Base-by-base conservation (phyloP, 1,140 invertebrate genomes). In the Acromyrmex heyeri region DNA sequence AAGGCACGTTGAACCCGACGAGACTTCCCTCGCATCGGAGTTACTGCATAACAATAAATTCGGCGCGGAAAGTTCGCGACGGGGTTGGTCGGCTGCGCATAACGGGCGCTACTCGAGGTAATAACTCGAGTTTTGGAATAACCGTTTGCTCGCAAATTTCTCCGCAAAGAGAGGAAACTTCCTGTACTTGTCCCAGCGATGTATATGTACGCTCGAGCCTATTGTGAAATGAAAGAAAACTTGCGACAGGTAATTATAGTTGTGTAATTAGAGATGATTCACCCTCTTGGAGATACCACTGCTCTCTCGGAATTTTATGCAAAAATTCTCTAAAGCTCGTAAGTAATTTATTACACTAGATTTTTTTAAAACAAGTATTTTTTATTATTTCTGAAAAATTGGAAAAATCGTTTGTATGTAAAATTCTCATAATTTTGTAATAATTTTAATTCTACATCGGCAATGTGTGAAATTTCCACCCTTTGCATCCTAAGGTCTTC, bases 21-120 rank as follows among this genome's bases (percentile, higher is more conserved):
- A 59, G 78, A 72, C 79, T 73, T 59, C 4, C 38, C 55, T 82
- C n/a, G 18, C 55, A 30, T 44, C 69, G 24, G 53, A 82, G 53
- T 82, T 73, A 48, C 79, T 61, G 79, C 79, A 82, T 82, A 82
- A 82, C 67, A 82, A 82, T 82, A 82, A 82, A 82, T 82, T 82
- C 79, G 79, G 24, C 55, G 67, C 21, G 55, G 79, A 82, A 82
- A 82, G 79, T 82, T 82, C 38, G 79, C 24, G 59, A 4, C 53
- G 30, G 73, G 53, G 76, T 34, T 44, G 57, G 64, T 57, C 8
- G 67, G 78, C 64, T 79, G 77, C 14, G 55, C 38, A 59, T 73
- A 81, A 82, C 65, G 16, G 50, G 21, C 34, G 30, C 21, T 12
- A 12, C 53, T 24, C 65, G 12, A 38, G 55, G 79, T 82, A 82